Base-by-base conservation (phyloP, 2,113 vertebrate genomes). In the Etia nguti region DNA sequence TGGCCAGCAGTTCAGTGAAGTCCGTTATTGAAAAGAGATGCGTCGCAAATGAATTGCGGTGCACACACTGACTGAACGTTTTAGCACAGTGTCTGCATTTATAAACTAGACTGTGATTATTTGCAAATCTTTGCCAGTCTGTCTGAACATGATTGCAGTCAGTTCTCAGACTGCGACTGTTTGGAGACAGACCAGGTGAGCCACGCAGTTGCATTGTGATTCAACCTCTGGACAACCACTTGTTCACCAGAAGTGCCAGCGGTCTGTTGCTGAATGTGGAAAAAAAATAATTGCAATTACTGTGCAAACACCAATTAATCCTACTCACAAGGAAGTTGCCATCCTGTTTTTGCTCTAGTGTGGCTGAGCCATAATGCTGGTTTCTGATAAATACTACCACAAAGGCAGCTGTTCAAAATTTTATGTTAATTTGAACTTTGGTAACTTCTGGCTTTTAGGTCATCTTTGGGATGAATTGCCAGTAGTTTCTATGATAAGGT, bases 401-500 rank as follows among this genome's bases (percentile, higher is more conserved):
- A 2, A 2, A 20, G 24, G 26, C 43, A 79, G 43, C 4, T n/a
- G 54, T 29, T 65, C 10, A 34, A 60, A 57, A 54, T 36, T 16
- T 73, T 26, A 46, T 41, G 29, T 41, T 68, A 24, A 79, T 43
- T 54, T 65, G 20, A 73, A 60, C 38, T 41, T 36, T 52, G 26
- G 54, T 82, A 34, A 82, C 82, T 82, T 86, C 31, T 36, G 24
- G 36, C 52, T 18, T 38, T 6, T 75, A 29, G 80, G 59, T 80
- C 2, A 18, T 65, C 46, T 48, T 8, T 1, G 13, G 11, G 54
- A 52, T 83, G 84, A 77, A 81, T 48, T 62, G 26, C 38, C 81
- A 38, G 60, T 11, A 54, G 55, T 87, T 92, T 77, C 60, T 70
- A 26, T 86, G 83, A 90, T 88, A 80, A 88, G 57, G 13, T 68